Conservation (phyloP, 64 coral and sea anemone species). For the Orbicella faveolata region DNA sequence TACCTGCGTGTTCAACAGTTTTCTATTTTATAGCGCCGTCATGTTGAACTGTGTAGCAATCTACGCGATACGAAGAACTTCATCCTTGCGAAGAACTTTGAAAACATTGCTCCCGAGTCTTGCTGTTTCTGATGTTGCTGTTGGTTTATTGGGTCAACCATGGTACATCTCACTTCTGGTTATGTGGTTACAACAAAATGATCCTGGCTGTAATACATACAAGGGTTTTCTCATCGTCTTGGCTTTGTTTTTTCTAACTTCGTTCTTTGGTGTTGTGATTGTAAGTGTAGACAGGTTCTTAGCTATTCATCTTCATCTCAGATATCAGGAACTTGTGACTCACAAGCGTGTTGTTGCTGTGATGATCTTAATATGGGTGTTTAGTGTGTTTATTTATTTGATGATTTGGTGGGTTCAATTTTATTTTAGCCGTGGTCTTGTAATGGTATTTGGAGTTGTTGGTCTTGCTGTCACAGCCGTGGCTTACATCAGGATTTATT, state of each 20-base stretch:
- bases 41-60: background rate
- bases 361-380: background rate
- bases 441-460: background rate
- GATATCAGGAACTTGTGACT: background rate
- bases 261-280: background rate
- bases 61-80: background rate
- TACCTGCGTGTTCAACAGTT: background rate
- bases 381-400: background rate
- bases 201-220: background rate
- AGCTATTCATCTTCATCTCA: slow-evolving; percentile 10
- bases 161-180: background rate
- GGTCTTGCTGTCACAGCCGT: background rate
- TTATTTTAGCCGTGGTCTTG: background rate
- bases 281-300: slow-evolving; percentile 7
- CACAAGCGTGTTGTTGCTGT: background rate
- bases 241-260: background rate
- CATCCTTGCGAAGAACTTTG: background rate
- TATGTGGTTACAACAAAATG: background rate
- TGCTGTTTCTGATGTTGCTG: background rate
- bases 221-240: background rate
- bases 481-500: background rate
- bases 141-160: background rate
- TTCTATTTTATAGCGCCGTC: background rate
- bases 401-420: background rate
- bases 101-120: background rate